These are phyloP conservation scores for Pipistrellus pipistrellus DNA, from an alignment of 2,797 vertebrate species.

Conservation along the genomic window DNA sequence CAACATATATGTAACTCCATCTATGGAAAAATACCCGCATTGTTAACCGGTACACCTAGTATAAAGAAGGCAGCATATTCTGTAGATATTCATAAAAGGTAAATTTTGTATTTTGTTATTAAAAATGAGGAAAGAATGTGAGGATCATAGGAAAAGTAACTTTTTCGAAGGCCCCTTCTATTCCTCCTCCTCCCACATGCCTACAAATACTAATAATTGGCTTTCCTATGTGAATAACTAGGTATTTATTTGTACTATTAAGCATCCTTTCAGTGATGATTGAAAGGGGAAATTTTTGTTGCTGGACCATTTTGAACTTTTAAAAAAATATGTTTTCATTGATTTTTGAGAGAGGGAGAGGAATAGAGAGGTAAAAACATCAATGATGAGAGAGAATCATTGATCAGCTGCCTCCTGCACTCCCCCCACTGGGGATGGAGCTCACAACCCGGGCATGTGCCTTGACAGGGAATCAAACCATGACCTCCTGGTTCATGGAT, in stretches of 20 bases:
- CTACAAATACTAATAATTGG: not conserved
- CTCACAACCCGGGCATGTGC: too few species aligned
- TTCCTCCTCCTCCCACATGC: not conserved
- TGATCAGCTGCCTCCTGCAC: too few species aligned
- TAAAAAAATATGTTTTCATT: too few species aligned
- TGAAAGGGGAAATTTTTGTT: constrained; percentile 6
- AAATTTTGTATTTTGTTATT: constrained; percentile 62
- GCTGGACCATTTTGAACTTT: not conserved
- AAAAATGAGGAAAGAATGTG: constrained; percentile 17
- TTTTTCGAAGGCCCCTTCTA: not conserved
- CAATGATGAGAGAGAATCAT: too few species aligned
- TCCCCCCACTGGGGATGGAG: too few species aligned
- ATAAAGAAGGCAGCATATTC: constrained; percentile 35
- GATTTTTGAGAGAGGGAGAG: too few species aligned
- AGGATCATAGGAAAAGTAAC: constrained; percentile 38
- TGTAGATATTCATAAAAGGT: not conserved
- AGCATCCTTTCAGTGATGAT: constrained; percentile 16
- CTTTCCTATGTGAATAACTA: constrained; percentile 29
- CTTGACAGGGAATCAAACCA: too few species aligned
- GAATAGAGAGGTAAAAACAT: too few species aligned
- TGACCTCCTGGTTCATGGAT: too few species aligned
- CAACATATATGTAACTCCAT: too few species aligned
- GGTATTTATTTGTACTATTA: constrained; percentile 54
- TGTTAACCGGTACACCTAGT: not conserved
- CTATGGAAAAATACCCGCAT: too few species aligned